A percentile compares a stretch with the other conserved stretches of the same genome.
Evolutionary conservation across 2,113 vertebrate species (phyloP).

Genomic region (Ascaphus truei): DNA sequence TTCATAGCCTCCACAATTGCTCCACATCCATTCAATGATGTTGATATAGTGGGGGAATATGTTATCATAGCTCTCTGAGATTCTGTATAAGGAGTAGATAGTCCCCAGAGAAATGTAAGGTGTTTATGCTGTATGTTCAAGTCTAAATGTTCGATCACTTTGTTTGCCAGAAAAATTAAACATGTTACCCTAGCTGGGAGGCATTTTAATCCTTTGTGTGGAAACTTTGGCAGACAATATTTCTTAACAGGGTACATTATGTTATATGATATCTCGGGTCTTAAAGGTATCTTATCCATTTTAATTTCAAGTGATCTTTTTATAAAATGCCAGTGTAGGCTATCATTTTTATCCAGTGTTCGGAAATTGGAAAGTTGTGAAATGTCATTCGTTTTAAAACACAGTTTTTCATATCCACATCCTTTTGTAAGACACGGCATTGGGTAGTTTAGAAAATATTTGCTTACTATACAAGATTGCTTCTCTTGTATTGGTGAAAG

Average conservation of each 20-base stretch:
- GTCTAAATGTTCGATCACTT: not conserved
- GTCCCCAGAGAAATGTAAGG: not conserved
- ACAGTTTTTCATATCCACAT: too few relatives aligned
- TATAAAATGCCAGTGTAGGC: not conserved
- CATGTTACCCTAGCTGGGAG: not conserved
- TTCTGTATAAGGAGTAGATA: not conserved
- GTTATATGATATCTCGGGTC: not conserved
- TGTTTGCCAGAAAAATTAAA: not conserved
- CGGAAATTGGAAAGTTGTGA: too few relatives aligned
- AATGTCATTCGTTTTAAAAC: too few relatives aligned
- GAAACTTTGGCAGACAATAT: not conserved
- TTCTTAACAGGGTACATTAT: not conserved
- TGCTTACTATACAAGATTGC: too few relatives aligned
- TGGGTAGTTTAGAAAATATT: too few relatives aligned
- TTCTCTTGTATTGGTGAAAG: too few relatives aligned
- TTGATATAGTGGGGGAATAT: not conserved
- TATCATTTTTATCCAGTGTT: too few relatives aligned
- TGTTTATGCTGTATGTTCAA: not conserved
- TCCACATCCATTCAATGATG: not conserved
- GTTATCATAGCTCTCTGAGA: not conserved
- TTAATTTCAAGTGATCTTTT: slow-evolving; percentile 2
- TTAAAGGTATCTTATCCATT: not conserved
- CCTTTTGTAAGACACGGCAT: too few relatives aligned
- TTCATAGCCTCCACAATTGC: not conserved
- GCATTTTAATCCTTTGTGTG: not conserved